These are phyloP conservation scores for Astur gentilis DNA, from an alignment of 2,113 vertebrate species.

Conservation along the genomic window DNA sequence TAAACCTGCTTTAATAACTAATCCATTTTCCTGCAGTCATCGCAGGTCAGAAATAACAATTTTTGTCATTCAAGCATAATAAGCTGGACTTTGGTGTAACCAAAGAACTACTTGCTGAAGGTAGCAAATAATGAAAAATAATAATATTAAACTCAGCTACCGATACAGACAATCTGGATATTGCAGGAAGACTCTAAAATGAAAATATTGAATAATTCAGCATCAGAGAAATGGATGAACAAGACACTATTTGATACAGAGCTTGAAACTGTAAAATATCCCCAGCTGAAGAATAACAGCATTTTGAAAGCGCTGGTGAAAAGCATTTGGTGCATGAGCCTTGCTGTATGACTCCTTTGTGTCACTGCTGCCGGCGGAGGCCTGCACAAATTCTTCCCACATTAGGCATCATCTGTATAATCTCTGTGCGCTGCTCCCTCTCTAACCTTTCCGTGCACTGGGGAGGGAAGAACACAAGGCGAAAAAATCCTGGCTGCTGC, in stretches of 20 bases:
- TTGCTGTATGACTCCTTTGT: constrained; percentile 46
- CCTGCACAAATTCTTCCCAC: constrained; percentile 52
- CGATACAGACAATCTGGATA: not conserved
- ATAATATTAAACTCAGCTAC: not conserved
- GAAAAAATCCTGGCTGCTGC: not conserved
- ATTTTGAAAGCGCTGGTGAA: not conserved
- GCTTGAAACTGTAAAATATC: constrained; percentile 1
- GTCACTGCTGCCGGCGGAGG: not conserved
- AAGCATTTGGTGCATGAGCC: constrained; percentile 38
- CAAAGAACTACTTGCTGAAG: not conserved
- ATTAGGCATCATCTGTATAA: constrained; percentile 31
- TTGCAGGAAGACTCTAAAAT: not conserved
- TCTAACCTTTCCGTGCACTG: not conserved
- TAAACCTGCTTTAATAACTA: not conserved
- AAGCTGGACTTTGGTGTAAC: not conserved
- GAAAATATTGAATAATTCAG: not conserved
- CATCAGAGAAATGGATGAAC: not conserved
- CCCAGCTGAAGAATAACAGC: constrained; percentile 35
- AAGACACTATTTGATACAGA: not conserved
- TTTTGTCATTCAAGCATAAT: not conserved
- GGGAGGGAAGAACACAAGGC: not conserved
- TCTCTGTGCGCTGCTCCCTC: not conserved
- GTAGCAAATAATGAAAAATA: not conserved
- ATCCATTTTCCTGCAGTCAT: not conserved
- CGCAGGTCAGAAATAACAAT: not conserved